phyloP scores from a whole-genome alignment of 2,113 vertebrate genomes.

The Vulpes ferrilata region DNA sequence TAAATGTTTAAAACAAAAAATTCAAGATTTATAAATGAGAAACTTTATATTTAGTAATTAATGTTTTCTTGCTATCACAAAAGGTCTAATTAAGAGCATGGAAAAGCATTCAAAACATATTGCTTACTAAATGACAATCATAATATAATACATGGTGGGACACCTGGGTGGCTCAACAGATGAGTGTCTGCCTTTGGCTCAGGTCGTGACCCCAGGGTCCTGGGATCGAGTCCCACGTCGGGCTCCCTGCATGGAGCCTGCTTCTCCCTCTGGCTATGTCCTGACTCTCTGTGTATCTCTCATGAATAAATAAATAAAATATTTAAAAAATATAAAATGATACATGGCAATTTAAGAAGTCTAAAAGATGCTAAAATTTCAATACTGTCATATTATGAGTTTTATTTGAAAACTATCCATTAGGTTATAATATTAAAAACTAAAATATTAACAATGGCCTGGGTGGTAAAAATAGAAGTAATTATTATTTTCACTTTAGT shows the following conservation, averaged over 20 bases:
- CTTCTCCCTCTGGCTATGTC: no score
- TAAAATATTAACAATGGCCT: constrained; percentile 43
- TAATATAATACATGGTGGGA: background rate
- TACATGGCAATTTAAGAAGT: background rate
- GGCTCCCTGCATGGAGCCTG: no score
- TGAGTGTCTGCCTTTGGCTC: no score
- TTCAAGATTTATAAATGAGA: background rate
- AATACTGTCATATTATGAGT: background rate
- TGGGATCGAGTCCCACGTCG: no score
- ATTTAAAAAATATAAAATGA: background rate
- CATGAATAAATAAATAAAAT: no score
- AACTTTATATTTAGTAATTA: constrained; percentile 8
- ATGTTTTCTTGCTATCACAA: constrained; percentile 35
- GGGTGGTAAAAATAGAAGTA: constrained; percentile 5
- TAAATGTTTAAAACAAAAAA: constrained; percentile 57
- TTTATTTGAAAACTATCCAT: constrained; percentile 54
- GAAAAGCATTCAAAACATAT: constrained; percentile 37
- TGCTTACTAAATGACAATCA: constrained; percentile 37
- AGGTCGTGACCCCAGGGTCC: no score
- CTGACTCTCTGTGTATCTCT: no score
- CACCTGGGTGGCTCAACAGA: no score
- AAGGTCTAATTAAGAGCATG: constrained; percentile 14
- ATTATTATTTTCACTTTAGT: constrained; percentile 48
- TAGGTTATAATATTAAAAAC: constrained; percentile 29
- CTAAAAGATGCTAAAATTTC: constrained; percentile 39